Base-by-base conservation (phyloP, 2,797 vertebrate species). In the Pterois miles region DNA sequence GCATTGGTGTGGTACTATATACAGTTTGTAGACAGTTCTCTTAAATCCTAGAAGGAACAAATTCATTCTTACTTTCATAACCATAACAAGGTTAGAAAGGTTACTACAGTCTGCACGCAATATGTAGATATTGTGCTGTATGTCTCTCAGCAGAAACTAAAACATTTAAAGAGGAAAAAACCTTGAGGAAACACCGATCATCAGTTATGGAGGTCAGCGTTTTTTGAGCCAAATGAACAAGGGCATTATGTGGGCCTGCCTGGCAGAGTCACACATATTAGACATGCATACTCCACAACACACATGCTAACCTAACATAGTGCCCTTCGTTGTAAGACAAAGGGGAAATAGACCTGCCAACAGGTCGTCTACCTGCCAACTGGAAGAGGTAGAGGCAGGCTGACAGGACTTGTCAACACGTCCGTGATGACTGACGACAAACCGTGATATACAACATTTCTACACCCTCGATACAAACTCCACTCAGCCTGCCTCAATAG, bases 261-360 rank as follows among this genome's bases (percentile, higher is more conserved):
- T 73, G 53, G 71, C 62, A 68, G 38, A 59, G 52, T 38, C 62
- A 14, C 72, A 53, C 65, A 38, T 57, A 69, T 63, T 60, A 83
- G 60, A 69, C 53, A 71, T 63, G 78, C 65, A 66, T 8, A 20
- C 65, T 83, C 71, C 57, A 31, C 46, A 48, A 48, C 46, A 48
- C 20, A n/a, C 66, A 46, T n/a, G n/a, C 78, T 57, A 13, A 62
- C 81, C 46, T 38, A 70, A 71, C 12, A 38, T 27, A 63, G 38
- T 72, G 82, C 80, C 75, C 64, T 74, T 77, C 23, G 20, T 68
- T 65, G 82, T 50, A 53, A 68, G 78, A 82, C 65, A 53, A 76
- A 58, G 52, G 65, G 86, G 74, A 83, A 76, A 65, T 50, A 48
- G 59, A 89, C 73, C 87, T 88, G 90, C 83, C 86, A 90, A 79